A percentile compares a stretch with the other conserved stretches of the same genome.
Evolutionary conservation across 2,113 vertebrate genomes (phyloP).

Genomic region (Anser brachyrhynchus): DNA sequence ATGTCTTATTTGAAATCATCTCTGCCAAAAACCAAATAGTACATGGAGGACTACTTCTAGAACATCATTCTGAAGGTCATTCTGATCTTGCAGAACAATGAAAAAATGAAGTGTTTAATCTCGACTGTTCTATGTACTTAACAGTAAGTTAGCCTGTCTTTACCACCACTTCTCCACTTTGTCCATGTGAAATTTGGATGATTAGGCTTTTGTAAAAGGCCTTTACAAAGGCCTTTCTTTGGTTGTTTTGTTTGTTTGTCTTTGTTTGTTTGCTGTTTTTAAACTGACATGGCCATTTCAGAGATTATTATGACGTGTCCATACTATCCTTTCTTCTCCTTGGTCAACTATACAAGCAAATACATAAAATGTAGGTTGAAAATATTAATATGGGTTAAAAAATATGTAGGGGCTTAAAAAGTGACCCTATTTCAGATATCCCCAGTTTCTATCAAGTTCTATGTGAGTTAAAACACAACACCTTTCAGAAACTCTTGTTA

Average conservation of each 20-base stretch:
- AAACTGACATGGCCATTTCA: neutral
- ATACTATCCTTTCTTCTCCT: neutral
- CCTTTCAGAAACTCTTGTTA: slow-evolving; percentile 4
- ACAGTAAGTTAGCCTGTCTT: neutral
- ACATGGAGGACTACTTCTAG: neutral
- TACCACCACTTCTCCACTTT: neutral
- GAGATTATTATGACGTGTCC: neutral
- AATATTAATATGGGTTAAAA: neutral
- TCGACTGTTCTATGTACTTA: neutral
- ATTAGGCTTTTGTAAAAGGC: neutral
- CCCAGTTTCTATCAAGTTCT: neutral
- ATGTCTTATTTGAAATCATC: neutral
- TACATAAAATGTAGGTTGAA: neutral
- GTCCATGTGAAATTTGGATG: neutral
- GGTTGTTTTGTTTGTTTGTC: neutral
- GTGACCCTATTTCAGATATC: neutral
- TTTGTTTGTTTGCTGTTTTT: neutral
- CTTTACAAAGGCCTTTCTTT: accelerated
- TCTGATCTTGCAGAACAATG: neutral
- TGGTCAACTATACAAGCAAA: neutral
- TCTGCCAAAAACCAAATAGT: neutral
- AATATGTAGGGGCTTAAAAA: neutral
- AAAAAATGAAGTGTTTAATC: neutral
- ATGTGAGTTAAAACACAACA: neutral
- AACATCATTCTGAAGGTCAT: neutral